phyloP scores from a whole-genome alignment of 2,888 invertebrate species.

The Epistrophe grossulariae region DNA sequence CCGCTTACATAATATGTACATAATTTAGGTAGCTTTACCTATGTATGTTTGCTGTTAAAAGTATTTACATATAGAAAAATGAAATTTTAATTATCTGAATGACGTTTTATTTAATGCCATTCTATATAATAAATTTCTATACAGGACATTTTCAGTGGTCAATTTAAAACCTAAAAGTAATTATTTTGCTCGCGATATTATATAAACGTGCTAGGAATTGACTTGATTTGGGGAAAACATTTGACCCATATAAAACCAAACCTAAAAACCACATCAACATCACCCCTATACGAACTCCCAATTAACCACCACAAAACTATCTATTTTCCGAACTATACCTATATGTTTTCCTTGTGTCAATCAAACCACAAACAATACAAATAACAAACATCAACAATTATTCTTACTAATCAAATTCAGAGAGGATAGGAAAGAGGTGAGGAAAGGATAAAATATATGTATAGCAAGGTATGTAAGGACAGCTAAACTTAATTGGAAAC shows the following conservation, averaged over 20 bases:
- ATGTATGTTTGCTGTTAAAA: too few relatives aligned
- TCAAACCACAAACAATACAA: constrained; percentile 52
- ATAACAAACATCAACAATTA: constrained; percentile 56
- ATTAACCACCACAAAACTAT: constrained; percentile 30
- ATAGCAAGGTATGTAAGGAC: not conserved
- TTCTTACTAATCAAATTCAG: constrained; percentile 56
- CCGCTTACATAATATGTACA: too few relatives aligned
- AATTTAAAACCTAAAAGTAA: constrained; percentile 11
- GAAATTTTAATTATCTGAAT: too few relatives aligned
- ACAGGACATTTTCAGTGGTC: constrained; percentile 3
- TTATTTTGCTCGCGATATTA: not conserved
- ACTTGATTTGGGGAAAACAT: not conserved
- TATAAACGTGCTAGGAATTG: not conserved
- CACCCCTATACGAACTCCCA: constrained; percentile 18
- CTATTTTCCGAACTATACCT: constrained; percentile 26
- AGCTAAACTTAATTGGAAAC: constrained; percentile 57
- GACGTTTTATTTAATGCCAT: not conserved
- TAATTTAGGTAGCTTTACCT: too few relatives aligned
- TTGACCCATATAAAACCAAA: not conserved
- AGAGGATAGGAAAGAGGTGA: not conserved
- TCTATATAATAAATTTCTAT: not conserved
- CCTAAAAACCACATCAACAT: not conserved
- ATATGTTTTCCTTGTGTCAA: constrained; percentile 48
- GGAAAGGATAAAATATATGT: not conserved
- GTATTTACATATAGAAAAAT: too few relatives aligned